These are phyloP conservation scores for Hemiprocne comata DNA, from an alignment of 2,113 vertebrate genomes.

Conservation along the genomic window DNA sequence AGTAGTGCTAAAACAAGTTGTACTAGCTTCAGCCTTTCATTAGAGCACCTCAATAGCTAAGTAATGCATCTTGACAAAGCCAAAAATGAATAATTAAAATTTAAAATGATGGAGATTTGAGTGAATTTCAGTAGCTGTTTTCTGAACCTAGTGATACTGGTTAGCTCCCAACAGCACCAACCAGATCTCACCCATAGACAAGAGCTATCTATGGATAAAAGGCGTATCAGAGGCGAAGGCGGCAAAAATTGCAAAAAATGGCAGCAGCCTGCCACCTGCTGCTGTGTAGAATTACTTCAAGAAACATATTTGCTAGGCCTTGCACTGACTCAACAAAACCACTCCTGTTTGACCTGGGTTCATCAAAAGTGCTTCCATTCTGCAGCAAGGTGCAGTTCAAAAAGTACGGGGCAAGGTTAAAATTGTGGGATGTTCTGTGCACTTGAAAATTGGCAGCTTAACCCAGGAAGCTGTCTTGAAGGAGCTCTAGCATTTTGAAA, in stretches of 20 bases:
- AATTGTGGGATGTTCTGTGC: neutral
- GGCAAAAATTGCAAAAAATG: neutral
- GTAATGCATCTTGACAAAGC: neutral
- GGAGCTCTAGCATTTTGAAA: too few species aligned
- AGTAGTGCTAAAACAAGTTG: neutral
- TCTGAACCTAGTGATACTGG: neutral
- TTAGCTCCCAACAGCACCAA: neutral
- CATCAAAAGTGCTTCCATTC: neutral
- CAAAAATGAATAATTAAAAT: neutral
- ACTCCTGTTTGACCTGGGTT: neutral
- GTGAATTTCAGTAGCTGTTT: neutral
- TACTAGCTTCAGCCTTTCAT: neutral
- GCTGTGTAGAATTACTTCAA: neutral
- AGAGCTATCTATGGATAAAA: neutral
- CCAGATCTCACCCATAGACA: neutral
- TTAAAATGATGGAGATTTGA: neutral
- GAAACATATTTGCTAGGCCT: neutral
- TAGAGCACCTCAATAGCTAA: neutral
- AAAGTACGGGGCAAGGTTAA: neutral
- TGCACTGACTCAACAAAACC: neutral
- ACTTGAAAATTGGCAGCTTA: neutral
- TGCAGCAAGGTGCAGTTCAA: neutral
- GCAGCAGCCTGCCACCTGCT: slow-evolving; percentile 68
- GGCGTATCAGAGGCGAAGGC: neutral
- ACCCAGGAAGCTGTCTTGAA: neutral